Base-by-base conservation (phyloP, 2,888 invertebrate species). In the Junonia oenone region DNA sequence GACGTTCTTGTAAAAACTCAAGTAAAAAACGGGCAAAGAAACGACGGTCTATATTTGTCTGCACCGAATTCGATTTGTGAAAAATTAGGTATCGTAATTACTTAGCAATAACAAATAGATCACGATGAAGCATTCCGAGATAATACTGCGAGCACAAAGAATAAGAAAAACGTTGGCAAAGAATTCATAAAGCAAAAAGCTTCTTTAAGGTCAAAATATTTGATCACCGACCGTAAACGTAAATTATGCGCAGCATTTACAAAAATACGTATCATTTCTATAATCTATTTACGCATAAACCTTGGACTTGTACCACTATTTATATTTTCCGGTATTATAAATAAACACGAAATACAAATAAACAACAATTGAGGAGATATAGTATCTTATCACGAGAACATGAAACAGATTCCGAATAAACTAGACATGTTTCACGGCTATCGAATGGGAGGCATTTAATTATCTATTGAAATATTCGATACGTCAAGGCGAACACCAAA, bases 401-500 rank as follows among this genome's bases (percentile, higher is more conserved):
- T 26, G n/a, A 11, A 26, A 9, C 17, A 33, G 17, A 29, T 40
- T 29, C 40, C 45, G 22, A 40, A n/a, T 40, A 40, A 56, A 51
- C 48, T 26, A 51, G 52, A 47, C 51, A 37, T 40, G 35, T 43
- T 59, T 58, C 61, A 61, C 61, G 58, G 63, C 59, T 56, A 40
- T 31, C 11, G 31, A 13, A 45, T 38, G 45, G 49, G 53, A 55
- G 53, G 55, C 54, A 50, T 61, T 68, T 61, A 63, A 67, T 60
- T 64, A 64, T 64, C 64, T 59, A 65, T 69, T 63, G 68, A 72
- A 67, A 68, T 70, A 61, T 59, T 58, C 49, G 61, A 50, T 69
- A 65, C 68, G 69, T 68, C 84, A 85, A 85, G 86, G 86, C 73
- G 65, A 85, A 62, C 64, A 64, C 76, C 79, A 67, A 81, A 82